phyloP scores from a whole-genome alignment of 2,888 invertebrate genomes.

The Sarcophaga rosellei region DNA sequence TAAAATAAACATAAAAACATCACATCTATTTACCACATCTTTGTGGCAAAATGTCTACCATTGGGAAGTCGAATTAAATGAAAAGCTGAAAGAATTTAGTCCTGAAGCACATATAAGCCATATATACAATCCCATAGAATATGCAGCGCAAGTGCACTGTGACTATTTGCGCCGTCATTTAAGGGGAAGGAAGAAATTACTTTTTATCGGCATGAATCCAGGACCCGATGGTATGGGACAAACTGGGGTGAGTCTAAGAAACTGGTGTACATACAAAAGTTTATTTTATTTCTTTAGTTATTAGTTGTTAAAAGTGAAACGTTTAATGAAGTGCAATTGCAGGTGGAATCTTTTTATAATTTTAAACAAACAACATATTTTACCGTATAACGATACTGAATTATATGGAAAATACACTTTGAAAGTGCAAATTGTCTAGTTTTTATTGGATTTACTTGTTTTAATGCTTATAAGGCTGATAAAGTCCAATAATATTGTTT shows the following conservation, averaged over 20 bases:
- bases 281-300: not conserved
- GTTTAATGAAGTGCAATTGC: not conserved
- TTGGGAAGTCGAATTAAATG: slow-evolving; percentile 75
- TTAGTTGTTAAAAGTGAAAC: not conserved
- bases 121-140: slow-evolving; percentile 93
- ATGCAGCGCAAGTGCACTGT: slow-evolving; percentile 90
- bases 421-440: too few relatives aligned
- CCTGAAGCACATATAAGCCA: slow-evolving; percentile 71
- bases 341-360: too few relatives aligned
- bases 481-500: too few relatives aligned
- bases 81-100: slow-evolving; percentile 45
- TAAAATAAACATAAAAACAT: slow-evolving; percentile 21
- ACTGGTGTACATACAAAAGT: slow-evolving; percentile 14
- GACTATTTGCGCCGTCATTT: slow-evolving; percentile 89
- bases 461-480: too few relatives aligned
- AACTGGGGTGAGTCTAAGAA: slow-evolving; percentile 87
- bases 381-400: too few relatives aligned
- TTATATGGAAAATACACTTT: too few relatives aligned
- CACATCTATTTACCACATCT: slow-evolving; percentile 70
- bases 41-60: slow-evolving; percentile 77
- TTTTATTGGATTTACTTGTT: too few relatives aligned
- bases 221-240: slow-evolving; percentile 99
- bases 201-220: slow-evolving; percentile 97
- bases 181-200: slow-evolving; percentile 85
- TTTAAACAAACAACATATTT: too few relatives aligned